Percentiles rank a stretch among this genome's conserved stretches.
phyloP scores from a whole-genome alignment of 2,113 vertebrate species.

The Crotalus viridis region DNA sequence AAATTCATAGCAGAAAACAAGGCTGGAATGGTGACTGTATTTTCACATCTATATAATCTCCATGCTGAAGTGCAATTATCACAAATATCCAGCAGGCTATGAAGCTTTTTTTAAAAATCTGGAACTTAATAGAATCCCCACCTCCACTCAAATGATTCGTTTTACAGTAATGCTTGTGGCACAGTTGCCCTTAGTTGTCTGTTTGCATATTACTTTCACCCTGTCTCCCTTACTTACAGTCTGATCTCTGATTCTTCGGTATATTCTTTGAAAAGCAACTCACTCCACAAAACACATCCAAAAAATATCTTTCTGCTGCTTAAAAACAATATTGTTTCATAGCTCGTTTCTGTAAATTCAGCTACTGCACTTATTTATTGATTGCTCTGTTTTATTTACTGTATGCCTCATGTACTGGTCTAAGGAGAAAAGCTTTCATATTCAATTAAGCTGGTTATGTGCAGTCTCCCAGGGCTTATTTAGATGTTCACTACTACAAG shows the following conservation, averaged over 20 bases:
- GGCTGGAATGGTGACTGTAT: neutral
- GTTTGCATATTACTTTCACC: neutral
- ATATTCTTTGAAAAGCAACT: neutral
- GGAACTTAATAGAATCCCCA: neutral
- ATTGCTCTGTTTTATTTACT: conserved; percentile 20
- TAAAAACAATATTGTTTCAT: conserved; percentile 14
- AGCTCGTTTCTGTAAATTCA: conserved; percentile 16
- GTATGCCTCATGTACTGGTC: neutral
- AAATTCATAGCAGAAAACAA: neutral
- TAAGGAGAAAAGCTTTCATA: conserved; percentile 8
- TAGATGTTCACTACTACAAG: neutral
- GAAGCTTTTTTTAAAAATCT: neutral
- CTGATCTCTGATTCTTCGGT: neutral
- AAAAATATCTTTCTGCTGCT: neutral
- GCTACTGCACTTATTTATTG: neutral
- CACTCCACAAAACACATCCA: neutral
- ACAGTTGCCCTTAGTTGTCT: neutral
- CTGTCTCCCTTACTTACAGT: neutral
- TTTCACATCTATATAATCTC: neutral
- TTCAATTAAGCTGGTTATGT: conserved; percentile 11
- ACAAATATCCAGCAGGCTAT: neutral
- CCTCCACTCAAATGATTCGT: neutral
- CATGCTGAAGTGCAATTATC: neutral
- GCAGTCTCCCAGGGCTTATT: neutral
- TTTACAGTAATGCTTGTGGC: neutral